phyloP scores from a whole-genome alignment of 2,113 vertebrate species.

The Lanius collurio region DNA sequence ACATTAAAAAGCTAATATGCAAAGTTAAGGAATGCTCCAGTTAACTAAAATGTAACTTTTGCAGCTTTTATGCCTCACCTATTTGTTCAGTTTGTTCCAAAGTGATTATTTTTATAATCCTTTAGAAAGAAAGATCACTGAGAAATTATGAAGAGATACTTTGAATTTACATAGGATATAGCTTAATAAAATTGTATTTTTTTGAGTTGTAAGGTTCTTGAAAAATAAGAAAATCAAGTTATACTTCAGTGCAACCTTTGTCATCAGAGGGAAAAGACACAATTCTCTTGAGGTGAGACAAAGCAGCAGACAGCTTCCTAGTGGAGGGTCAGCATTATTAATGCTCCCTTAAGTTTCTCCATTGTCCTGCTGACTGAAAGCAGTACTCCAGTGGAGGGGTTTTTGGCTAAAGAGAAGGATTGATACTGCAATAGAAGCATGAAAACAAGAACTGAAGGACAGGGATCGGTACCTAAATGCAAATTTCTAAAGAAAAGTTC shows the following conservation, averaged over 20 bases:
- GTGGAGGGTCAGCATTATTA: neutral
- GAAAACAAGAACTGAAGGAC: neutral
- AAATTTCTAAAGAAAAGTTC: neutral
- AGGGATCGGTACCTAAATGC: neutral
- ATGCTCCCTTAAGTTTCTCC: neutral
- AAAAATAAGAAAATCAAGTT: neutral
- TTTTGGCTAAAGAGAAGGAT: neutral
- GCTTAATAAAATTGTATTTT: neutral
- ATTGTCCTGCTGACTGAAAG: neutral
- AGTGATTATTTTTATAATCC: neutral
- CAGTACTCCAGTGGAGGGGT: fast-evolving
- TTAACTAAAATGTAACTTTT: slow-evolving; percentile 1
- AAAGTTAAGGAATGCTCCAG: neutral
- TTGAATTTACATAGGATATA: neutral
- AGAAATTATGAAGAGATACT: neutral
- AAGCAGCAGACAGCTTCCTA: neutral
- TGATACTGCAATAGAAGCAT: neutral
- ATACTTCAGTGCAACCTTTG: neutral
- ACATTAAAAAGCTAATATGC: neutral
- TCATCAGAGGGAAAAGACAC: neutral
- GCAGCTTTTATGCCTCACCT: neutral
- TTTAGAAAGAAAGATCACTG: neutral
- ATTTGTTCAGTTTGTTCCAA: neutral
- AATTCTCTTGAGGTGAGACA: neutral
- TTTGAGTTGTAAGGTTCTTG: neutral